Evolutionary conservation across 2,797 vertebrate species (phyloP).

Genomic region (Ammospiza maritima): DNA sequence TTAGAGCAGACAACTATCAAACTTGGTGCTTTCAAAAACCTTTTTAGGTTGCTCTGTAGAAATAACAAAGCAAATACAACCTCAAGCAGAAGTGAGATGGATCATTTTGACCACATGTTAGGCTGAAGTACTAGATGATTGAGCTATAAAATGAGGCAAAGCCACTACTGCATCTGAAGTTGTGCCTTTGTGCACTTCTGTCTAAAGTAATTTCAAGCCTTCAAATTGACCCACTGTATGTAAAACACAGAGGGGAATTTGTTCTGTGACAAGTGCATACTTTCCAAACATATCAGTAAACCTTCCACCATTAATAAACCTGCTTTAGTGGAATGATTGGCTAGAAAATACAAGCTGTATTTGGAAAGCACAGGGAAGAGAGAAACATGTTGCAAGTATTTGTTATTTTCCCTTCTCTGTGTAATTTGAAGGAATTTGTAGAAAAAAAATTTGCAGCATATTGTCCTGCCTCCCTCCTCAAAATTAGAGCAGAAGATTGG

Average conservation of each 20-base stretch:
- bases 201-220: not conserved
- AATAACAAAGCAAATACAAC: slow-evolving; percentile 1
- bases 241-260: not conserved
- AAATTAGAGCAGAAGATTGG: not conserved
- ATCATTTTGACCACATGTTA: not conserved
- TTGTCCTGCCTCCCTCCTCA: not conserved
- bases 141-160: not conserved
- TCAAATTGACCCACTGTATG: not conserved
- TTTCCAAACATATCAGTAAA: not conserved
- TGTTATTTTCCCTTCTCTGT: not conserved
- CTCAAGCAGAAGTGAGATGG: not conserved
- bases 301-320: not conserved
- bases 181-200: not conserved
- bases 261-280: not conserved
- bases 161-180: not conserved
- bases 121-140: not conserved
- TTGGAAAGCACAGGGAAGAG: not conserved
- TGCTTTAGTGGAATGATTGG: not conserved
- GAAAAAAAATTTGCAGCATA: not conserved
- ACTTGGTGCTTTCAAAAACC: not conserved
- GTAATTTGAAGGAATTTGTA: not conserved
- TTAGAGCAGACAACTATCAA: not conserved
- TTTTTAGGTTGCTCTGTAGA: not conserved
- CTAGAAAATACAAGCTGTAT: not conserved
- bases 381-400: not conserved